Evolutionary conservation across 1,140 invertebrate species (phyloP).

Genomic region (Batillaria attramentaria): DNA sequence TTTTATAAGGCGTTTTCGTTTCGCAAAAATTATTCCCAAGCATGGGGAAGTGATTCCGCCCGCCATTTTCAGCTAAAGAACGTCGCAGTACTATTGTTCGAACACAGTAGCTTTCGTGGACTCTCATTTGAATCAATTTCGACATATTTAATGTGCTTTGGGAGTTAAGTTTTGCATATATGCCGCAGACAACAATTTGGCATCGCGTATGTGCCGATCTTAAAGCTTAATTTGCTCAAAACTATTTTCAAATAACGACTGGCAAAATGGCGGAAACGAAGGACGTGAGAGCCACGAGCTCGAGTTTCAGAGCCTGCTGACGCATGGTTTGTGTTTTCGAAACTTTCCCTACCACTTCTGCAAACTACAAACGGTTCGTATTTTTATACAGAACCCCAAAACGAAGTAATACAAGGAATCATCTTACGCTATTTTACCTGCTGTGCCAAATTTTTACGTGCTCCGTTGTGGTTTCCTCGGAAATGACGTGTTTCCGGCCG

Average conservation of each 20-base stretch:
- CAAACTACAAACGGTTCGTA: not conserved
- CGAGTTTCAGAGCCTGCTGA: too few species aligned
- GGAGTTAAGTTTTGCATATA: too few species aligned
- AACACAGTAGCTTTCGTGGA: too few species aligned
- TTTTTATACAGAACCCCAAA: not conserved
- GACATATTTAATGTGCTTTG: too few species aligned
- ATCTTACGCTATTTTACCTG: not conserved
- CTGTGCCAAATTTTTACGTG: not conserved
- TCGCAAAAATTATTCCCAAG: too few species aligned
- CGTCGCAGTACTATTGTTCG: not conserved
- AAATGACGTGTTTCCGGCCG: conserved; percentile 22
- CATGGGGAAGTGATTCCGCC: too few species aligned
- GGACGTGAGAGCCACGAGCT: not conserved
- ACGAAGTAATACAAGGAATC: too few species aligned
- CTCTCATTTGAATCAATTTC: too few species aligned
- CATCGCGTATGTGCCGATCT: conserved; percentile 24
- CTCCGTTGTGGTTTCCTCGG: not conserved
- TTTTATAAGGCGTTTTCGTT: too few species aligned
- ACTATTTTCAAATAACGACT: conserved; percentile 7
- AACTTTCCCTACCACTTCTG: not conserved
- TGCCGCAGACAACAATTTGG: too few species aligned
- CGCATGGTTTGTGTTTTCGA: not conserved
- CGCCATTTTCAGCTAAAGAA: not conserved
- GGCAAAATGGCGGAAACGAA: conserved; percentile 31
- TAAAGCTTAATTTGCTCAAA: conserved; percentile 31